phyloP scores from a whole-genome alignment of 2,888 invertebrate genomes.

The Leuctra nigra region DNA sequence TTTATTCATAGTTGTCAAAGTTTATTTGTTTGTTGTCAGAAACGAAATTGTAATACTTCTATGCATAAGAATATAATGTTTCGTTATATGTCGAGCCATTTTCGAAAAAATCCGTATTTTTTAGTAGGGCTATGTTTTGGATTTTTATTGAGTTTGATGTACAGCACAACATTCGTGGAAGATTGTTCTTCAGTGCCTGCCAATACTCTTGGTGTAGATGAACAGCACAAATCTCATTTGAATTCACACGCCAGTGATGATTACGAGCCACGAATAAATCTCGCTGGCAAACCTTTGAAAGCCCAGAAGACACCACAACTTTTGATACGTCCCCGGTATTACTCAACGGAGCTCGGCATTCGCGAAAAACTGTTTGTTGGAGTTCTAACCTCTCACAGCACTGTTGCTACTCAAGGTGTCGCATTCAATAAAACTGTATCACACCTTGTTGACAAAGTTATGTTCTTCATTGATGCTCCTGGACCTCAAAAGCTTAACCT shows the following conservation, averaged over 20 bases:
- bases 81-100: conserved; percentile 19
- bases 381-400: conserved; percentile 70
- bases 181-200: conserved; percentile 27
- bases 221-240: conserved; percentile 16
- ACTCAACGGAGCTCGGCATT: conserved; percentile 92
- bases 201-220: conserved; percentile 21
- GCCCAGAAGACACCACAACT: conserved; percentile 49
- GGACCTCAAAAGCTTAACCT: conserved; percentile 42
- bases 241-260: conserved; percentile 35
- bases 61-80: conserved; percentile 13
- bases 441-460: conserved; percentile 73
- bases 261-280: conserved; percentile 43
- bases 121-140: conserved; percentile 50
- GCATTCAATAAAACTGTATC: conserved; percentile 87
- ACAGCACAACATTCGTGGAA: conserved; percentile 43
- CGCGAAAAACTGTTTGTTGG: conserved; percentile 82
- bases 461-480: conserved; percentile 62
- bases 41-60: no score
- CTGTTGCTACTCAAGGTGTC: conserved; percentile 62
- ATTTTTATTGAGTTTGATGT: conserved; percentile 47
- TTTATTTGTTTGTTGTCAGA: no score
- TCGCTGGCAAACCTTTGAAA: conserved; percentile 42
- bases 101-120: conserved; percentile 46
- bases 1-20: no score
- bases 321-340: conserved; percentile 81